Conservation (phyloP, 2,113 vertebrate species). For the Corydoras sp. region DNA sequence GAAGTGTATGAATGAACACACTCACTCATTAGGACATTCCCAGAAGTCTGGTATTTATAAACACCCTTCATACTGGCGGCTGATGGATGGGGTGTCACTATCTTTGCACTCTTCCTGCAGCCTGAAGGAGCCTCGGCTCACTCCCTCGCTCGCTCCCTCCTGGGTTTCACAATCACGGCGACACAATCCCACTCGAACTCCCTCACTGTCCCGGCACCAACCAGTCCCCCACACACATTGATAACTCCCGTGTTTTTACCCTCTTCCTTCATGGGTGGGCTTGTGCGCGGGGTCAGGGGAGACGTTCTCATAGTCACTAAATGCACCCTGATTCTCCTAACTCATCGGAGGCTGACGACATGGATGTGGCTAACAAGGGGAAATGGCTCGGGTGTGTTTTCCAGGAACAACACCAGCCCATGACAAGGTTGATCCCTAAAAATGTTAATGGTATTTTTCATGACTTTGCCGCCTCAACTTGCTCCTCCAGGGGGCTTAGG, state of each 20-base stretch:
- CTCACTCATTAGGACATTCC: slow-evolving; percentile 75
- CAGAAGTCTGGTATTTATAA: slow-evolving; percentile 65
- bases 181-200: slow-evolving; percentile 35
- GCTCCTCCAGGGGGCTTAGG: too few relatives aligned
- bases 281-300: slow-evolving; percentile 34
- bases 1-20: slow-evolving; percentile 27
- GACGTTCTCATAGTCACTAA: slow-evolving; percentile 48
- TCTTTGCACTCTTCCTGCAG: slow-evolving; percentile 59
- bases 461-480: too few relatives aligned
- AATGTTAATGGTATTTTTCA: neutral
- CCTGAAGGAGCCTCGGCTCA: slow-evolving; percentile 39
- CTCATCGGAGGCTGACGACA: slow-evolving; percentile 47
- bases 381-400: slow-evolving; percentile 55
- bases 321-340: slow-evolving; percentile 34
- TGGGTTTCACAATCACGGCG: slow-evolving; percentile 60
- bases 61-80: slow-evolving; percentile 57
- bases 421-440: slow-evolving; percentile 16
- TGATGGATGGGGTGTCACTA: slow-evolving; percentile 65
- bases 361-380: slow-evolving; percentile 61
- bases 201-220: slow-evolving; percentile 18
- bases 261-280: slow-evolving; percentile 62
- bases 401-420: slow-evolving; percentile 47
- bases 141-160: slow-evolving; percentile 46
- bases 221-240: slow-evolving; percentile 22
- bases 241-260: slow-evolving; percentile 41